phyloP scores from a whole-genome alignment of 2,888 invertebrate genomes.

The Lepeophtheirus nordmannii region DNA sequence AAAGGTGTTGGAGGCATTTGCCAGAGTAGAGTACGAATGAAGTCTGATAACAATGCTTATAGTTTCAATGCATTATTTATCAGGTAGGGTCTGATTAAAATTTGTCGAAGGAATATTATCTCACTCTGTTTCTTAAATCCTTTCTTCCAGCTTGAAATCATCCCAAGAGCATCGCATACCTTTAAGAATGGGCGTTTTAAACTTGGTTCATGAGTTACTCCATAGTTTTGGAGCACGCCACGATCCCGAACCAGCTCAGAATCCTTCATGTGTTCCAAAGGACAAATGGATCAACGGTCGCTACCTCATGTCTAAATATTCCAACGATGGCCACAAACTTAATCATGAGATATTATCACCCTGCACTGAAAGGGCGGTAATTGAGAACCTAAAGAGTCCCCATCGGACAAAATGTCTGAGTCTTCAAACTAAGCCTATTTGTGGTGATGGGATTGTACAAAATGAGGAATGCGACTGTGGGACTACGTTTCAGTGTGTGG shows the following conservation, averaged over 20 bases:
- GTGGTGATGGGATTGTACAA: conserved; percentile 20
- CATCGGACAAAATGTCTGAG: not conserved
- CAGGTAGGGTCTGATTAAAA: not conserved
- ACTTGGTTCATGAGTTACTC: conserved; percentile 18
- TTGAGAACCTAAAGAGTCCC: not conserved
- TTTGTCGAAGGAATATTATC: not conserved
- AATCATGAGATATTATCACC: conserved; percentile 22
- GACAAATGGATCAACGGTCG: conserved; percentile 23
- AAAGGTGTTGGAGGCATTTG: conserved; percentile 21
- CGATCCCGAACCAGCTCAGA: conserved; percentile 18
- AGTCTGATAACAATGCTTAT: conserved; percentile 13
- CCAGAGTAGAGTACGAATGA: conserved; percentile 19
- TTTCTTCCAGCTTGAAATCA: not conserved
- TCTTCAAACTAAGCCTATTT: not conserved
- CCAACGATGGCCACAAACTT: conserved; percentile 25
- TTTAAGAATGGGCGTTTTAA: conserved; percentile 21
- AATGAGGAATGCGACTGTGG: conserved; percentile 24
- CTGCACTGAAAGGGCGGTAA: conserved; percentile 12
- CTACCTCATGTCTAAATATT: conserved; percentile 22
- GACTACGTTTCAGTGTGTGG: conserved; percentile 20
- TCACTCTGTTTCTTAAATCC: not conserved
- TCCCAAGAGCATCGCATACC: conserved; percentile 21
- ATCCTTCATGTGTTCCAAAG: conserved; percentile 1
- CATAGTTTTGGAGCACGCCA: conserved; percentile 24
- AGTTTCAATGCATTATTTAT: conserved; percentile 23